phyloP scores from a whole-genome alignment of 2,888 invertebrate species.

The Eristalinus aeneus region DNA sequence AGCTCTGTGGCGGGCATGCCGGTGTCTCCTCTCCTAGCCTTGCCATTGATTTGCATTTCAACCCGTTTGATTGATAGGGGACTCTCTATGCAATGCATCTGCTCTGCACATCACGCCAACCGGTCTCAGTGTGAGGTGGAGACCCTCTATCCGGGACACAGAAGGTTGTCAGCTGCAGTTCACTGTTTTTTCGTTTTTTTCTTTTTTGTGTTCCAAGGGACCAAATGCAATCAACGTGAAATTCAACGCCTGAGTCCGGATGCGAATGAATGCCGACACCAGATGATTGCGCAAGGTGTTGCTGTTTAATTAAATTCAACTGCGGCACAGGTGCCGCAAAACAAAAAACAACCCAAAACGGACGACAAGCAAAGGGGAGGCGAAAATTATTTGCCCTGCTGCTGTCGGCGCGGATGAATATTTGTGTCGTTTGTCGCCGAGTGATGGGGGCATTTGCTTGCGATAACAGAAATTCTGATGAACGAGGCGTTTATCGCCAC shows the following conservation, averaged over 20 bases:
- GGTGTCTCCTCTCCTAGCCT: background rate
- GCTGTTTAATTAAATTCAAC: slow-evolving; percentile 25
- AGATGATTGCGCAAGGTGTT: slow-evolving; percentile 66
- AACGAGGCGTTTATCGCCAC: slow-evolving; percentile 54
- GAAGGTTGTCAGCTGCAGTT: slow-evolving; percentile 20
- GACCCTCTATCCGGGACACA: slow-evolving; percentile 8
- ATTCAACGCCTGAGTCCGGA: slow-evolving; percentile 63
- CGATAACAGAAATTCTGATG: slow-evolving; percentile 54
- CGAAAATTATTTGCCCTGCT: slow-evolving; percentile 15
- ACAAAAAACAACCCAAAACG: slow-evolving; percentile 31
- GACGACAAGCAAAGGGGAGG: slow-evolving; percentile 14
- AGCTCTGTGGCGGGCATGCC: background rate
- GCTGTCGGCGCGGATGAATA: background rate
- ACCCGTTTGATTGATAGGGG: slow-evolving; percentile 64
- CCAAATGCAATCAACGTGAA: slow-evolving; percentile 48
- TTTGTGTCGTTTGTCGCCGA: slow-evolving; percentile 53
- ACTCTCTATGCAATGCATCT: slow-evolving; percentile 19
- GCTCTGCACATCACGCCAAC: background rate
- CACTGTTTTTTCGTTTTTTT: background rate
- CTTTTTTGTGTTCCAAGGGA: slow-evolving; percentile 10
- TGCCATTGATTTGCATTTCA: slow-evolving; percentile 61
- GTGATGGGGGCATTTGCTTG: slow-evolving; percentile 48
- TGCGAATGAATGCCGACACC: slow-evolving; percentile 41
- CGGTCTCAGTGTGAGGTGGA: background rate
- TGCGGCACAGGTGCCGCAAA: slow-evolving; percentile 53